Conservation (phyloP, 2,113 vertebrate species). For the Pomatorhinus ruficollis region DNA sequence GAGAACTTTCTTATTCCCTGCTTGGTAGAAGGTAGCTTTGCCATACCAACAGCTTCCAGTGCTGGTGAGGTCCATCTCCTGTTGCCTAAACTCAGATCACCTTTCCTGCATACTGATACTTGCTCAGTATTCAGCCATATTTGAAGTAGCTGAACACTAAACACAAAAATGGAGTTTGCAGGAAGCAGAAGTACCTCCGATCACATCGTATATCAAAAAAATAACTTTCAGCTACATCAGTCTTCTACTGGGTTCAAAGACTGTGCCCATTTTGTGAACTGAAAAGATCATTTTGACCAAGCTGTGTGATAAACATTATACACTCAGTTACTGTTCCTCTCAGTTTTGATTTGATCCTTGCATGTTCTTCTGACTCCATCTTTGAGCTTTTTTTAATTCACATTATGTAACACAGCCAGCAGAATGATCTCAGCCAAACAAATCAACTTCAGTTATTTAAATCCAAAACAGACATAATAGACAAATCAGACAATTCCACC, state of each 20-base stretch:
- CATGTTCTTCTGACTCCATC: neutral
- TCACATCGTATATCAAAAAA: neutral
- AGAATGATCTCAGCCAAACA: neutral
- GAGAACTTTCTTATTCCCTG: neutral
- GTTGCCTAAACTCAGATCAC: neutral
- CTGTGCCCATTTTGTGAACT: neutral
- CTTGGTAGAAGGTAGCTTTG: neutral
- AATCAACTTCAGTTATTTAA: conserved; percentile 3
- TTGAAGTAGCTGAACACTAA: neutral
- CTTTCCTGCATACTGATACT: neutral
- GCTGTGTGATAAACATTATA: neutral
- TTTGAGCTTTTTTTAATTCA: neutral
- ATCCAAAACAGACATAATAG: neutral
- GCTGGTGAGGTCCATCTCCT: neutral
- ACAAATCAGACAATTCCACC: neutral
- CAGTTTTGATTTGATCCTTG: neutral
- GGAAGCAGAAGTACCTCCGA: neutral
- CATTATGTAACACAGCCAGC: neutral
- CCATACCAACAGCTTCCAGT: neutral
- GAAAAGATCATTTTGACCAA: neutral
- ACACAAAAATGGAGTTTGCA: neutral
- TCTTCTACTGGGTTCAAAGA: neutral
- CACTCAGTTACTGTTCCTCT: neutral
- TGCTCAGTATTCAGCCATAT: neutral
- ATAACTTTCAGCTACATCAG: neutral